A percentile compares a stretch with the other conserved stretches of the same genome.
These are phyloP conservation scores for Ptychodera flava DNA, from an alignment of 35 echinoderm and acorn worm species.

Conservation along the genomic window DNA sequence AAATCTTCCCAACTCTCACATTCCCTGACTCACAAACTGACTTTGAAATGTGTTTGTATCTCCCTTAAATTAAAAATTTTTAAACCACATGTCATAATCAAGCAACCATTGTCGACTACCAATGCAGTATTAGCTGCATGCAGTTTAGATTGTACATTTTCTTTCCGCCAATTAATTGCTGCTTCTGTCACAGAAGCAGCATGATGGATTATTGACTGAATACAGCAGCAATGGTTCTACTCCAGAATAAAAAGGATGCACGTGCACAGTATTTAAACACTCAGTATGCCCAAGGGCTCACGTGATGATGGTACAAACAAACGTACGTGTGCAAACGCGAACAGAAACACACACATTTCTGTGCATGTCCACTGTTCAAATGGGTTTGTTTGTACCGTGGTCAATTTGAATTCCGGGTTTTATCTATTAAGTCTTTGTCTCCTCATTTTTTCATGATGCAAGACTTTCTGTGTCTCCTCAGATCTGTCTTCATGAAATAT, in stretches of 20 bases:
- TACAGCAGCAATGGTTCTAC: too few species aligned
- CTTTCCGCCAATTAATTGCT: neutral
- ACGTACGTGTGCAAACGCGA: too few species aligned
- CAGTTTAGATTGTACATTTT: neutral
- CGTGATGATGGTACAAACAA: too few species aligned
- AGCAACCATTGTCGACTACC: neutral
- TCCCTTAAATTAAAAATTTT: neutral
- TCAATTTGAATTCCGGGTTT: too few species aligned
- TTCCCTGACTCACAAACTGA: neutral
- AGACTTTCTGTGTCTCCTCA: conserved; percentile 26
- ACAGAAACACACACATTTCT: too few species aligned
- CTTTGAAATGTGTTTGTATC: neutral
- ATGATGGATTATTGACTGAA: neutral
- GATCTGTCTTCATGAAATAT: neutral
- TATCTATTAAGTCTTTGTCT: neutral
- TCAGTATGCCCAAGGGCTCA: too few species aligned
- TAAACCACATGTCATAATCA: neutral
- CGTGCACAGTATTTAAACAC: too few species aligned
- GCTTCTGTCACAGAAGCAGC: neutral
- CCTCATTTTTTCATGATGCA: neutral
- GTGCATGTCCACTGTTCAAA: too few species aligned
- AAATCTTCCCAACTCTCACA: neutral
- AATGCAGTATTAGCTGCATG: neutral
- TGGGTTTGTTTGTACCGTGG: too few species aligned
- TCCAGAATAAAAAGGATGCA: too few species aligned